Base-by-base conservation (phyloP, 2,113 vertebrate genomes). In the Cyphotilapia sp. region DNA sequence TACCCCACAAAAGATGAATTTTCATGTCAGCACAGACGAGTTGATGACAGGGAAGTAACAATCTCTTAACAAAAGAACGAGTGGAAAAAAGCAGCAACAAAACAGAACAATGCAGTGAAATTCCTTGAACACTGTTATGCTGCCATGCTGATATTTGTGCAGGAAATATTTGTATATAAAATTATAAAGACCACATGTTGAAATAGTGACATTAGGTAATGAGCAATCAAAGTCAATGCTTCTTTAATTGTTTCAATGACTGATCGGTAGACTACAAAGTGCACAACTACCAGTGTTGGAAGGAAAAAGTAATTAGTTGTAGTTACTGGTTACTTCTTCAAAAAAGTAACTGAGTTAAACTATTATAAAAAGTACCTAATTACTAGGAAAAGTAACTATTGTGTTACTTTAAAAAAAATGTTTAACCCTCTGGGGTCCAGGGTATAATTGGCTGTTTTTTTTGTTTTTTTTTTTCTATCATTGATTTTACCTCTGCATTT, bases 371-470 rank as follows among this genome's bases (percentile, higher is more conserved):
- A 31, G 14, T 31, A 6, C 8, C 14, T 1, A 61, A 61, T 61
- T 10, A 61, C 57, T 61, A 17, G 29, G 16, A 61, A 61, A 61
- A 33, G 57, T 61, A 61, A 33, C 29, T 61, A 31, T 61, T 61
- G 27, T 31, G 14, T 61, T 61, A 31, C 57, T 61, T 61, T 6
- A 31, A 61, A 59, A 57, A 16, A 57, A 31, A 57, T 4, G 0
- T 59, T 59, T 31, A 59, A 59, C 27, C 14, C 57, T 3, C 5
- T 59, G 57, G 14, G 1, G 27, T 6, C 27, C 8, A 0, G 27
- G 3, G 57, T 59, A 59, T 17, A 59, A 59, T 9, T 59, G 56
- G 0, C 27, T 17, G 1, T 0, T 5, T 56, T 27, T 0, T 3
- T 8, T 2, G 22, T 22, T 22, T 5, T 59, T 3, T 16, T 8